Evolutionary conservation across 2,888 invertebrate species (phyloP), one percentile per base, ranked within the genome.

Genomic region (Protophormia terraenovae): DNA sequence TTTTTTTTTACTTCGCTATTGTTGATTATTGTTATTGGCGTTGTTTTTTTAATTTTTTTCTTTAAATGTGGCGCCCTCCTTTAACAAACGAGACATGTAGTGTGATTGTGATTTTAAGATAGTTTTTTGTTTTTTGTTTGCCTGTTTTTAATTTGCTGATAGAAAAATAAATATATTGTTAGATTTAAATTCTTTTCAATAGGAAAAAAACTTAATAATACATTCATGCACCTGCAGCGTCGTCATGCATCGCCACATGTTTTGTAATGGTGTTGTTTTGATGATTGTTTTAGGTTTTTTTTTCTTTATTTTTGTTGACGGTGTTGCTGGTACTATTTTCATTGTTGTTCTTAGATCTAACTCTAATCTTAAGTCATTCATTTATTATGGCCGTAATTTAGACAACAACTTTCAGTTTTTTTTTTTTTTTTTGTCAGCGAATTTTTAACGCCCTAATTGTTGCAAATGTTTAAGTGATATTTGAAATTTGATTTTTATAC

Each of bases 141-240:
- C n/a, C 78, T 73, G 41, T 50, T 83, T 38, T 66, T 62, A 45
- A 77, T 81, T 60, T 41, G 76, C 81, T 64, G 77, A 77, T 78
- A 85, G 77, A 82, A 71, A 76, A 55, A 67, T 75, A 75, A 69
- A 81, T 27, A 75, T 69, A 69, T 60, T 80, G 69, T 62, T 47
- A 55, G 64, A 76, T 81, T 85, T 78, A 53, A 82, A 82, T 85
- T 85, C 82, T 82, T 82, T 82, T 55, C 38, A 67, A 55, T 53
- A 66, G 29, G 19, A 47, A 41, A 69, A 53, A 47, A 60, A 32
- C 41, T 66, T 60, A 84, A 84, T 82, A 72, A 84, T 73, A 66
- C 60, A 83, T 86, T 81, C 77, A 86, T 87, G 86, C 87, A 87
- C 87, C 87, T 87, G 87, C 84, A 83, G 85, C 71, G 73, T 58